Evolutionary conservation across 2,797 vertebrate genomes (phyloP).

Genomic region (Scyliorhinus canicula): DNA sequence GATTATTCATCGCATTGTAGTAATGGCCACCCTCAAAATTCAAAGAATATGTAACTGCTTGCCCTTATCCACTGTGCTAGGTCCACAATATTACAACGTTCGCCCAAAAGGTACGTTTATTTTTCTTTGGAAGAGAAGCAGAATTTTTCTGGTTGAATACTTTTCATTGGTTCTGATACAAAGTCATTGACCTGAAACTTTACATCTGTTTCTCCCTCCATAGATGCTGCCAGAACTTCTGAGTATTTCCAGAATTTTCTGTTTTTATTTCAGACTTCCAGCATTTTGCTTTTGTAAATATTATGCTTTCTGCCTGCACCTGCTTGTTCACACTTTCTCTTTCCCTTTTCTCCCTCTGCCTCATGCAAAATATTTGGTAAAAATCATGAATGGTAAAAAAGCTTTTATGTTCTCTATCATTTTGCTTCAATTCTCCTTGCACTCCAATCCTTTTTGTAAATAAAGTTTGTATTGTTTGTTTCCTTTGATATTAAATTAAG

Average conservation of each 20-base stretch:
- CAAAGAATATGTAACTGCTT: not conserved
- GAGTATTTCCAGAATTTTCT: not conserved
- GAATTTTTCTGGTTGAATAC: not conserved
- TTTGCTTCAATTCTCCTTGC: not conserved
- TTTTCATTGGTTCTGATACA: not conserved
- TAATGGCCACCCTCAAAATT: not conserved
- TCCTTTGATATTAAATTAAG: not conserved
- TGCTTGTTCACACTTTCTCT: not conserved
- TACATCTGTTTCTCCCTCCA: not conserved
- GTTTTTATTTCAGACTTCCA: not conserved
- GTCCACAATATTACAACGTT: not conserved
- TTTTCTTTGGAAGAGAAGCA: not conserved
- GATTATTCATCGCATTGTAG: not conserved
- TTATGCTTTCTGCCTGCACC: not conserved
- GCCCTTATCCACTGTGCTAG: not conserved
- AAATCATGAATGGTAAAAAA: not conserved
- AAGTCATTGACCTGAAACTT: not conserved
- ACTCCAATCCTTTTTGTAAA: not conserved
- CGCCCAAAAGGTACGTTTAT: not conserved
- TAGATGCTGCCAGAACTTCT: not conserved
- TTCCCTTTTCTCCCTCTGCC: not conserved
- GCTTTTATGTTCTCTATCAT: not conserved
- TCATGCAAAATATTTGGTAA: not conserved
- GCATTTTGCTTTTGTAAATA: not conserved
- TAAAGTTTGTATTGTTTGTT: not conserved